These are phyloP conservation scores for Fundulus diaphanus DNA, from an alignment of 2,797 vertebrate genomes.

Conservation along the genomic window DNA sequence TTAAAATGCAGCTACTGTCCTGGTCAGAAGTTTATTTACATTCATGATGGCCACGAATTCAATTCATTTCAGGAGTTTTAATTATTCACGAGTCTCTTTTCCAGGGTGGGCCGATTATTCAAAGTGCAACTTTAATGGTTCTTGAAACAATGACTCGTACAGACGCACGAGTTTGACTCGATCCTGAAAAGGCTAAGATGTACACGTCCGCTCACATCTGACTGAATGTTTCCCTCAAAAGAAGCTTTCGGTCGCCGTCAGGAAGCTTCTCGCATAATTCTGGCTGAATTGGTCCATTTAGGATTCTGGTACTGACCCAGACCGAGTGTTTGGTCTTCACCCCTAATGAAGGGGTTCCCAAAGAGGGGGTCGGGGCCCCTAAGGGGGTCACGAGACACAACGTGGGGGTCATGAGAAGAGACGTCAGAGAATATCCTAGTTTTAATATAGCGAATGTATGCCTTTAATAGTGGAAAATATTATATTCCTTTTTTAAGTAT, in stretches of 20 bases:
- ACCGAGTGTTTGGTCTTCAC: no score
- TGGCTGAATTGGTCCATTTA: neutral
- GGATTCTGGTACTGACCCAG: neutral
- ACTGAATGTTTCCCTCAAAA: neutral
- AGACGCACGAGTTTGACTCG: neutral
- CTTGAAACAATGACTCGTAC: neutral
- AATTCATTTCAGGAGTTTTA: neutral
- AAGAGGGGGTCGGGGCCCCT: no score
- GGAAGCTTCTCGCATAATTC: neutral
- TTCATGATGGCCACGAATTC: neutral
- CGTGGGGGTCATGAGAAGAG: no score
- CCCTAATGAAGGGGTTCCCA: no score
- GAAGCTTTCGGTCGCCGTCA: neutral
- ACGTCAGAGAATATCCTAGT: no score
- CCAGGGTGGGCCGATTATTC: neutral
- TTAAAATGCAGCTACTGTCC: slow-evolving; percentile 32
- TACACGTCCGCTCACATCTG: neutral
- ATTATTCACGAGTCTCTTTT: neutral
- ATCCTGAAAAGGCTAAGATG: neutral
- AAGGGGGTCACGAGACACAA: no score
- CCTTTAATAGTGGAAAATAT: no score
- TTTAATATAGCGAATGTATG: no score
- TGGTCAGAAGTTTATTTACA: slow-evolving; percentile 12
- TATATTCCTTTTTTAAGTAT: no score
- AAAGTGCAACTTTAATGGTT: neutral